Percentiles rank a stretch among this genome's conserved stretches.
These are phyloP conservation scores for Discoglossus pictus DNA, from an alignment of 2,797 vertebrate genomes.

Conservation along the genomic window DNA sequence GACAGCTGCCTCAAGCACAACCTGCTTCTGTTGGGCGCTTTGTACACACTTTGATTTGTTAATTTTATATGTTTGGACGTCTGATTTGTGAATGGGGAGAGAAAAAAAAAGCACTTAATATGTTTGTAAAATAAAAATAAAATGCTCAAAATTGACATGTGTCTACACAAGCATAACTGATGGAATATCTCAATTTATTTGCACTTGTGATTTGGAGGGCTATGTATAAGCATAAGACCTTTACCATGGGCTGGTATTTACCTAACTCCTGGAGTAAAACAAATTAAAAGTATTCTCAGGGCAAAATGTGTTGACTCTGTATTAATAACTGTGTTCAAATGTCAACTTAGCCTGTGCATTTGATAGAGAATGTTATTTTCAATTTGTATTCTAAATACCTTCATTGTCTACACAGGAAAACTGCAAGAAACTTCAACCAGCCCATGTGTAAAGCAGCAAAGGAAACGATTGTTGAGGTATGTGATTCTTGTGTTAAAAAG, in stretches of 20 bases:
- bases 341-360: too few species aligned
- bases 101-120: neutral
- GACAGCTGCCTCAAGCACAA: conserved; percentile 17
- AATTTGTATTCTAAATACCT: neutral
- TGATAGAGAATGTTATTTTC: too few species aligned
- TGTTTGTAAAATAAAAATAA: neutral
- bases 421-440: conserved; percentile 95
- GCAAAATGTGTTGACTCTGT: too few species aligned
- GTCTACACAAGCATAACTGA: too few species aligned
- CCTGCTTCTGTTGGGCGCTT: neutral
- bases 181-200: too few species aligned
- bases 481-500: conserved; percentile 7
- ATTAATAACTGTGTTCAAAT: too few species aligned
- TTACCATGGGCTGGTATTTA: too few species aligned
- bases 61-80: conserved; percentile 14
- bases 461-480: conserved; percentile 92
- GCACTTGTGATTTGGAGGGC: too few species aligned
- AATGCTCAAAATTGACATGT: too few species aligned
- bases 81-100: neutral
- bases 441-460: conserved; percentile 97
- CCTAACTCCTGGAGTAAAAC: too few species aligned
- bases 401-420: conserved; percentile 76
- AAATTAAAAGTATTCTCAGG: too few species aligned
- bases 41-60: conserved; percentile 12
- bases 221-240: too few species aligned